Conservation (phyloP, 2,888 invertebrate genomes). For the Holacanthella duospinosa region DNA sequence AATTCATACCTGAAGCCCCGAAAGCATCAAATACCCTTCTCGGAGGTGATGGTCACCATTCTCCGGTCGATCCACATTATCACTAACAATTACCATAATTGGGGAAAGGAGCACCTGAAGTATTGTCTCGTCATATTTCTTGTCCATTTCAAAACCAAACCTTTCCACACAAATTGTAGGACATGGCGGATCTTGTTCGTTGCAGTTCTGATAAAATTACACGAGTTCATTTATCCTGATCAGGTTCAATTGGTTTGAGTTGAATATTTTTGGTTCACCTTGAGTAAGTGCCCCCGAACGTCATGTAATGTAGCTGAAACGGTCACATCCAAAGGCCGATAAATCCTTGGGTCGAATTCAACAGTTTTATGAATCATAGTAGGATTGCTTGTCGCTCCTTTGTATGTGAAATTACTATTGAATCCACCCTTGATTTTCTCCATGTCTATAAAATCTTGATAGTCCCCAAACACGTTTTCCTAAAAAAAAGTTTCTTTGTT, state of each 20-base stretch:
- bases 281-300: constrained; percentile 84
- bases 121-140: constrained; percentile 79
- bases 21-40: constrained; percentile 74
- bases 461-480: constrained; percentile 96
- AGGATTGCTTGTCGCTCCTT: constrained; percentile 1
- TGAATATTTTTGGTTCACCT: constrained; percentile 50
- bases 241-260: no score
- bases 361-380: not conserved
- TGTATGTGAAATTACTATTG: constrained; percentile 15
- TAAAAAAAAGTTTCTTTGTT: constrained; percentile 40
- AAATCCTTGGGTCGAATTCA: constrained; percentile 70
- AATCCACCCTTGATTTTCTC: constrained; percentile 47
- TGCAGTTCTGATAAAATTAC: constrained; percentile 65
- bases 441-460: constrained; percentile 89
- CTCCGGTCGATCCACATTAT: constrained; percentile 56
- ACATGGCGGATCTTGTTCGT: constrained; percentile 79
- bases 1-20: constrained; percentile 62
- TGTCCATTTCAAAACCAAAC: constrained; percentile 95
- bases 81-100: constrained; percentile 67
- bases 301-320: constrained; percentile 91
- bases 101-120: constrained; percentile 83
- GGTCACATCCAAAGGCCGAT: constrained; percentile 79
- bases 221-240: no score
- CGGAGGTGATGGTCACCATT: constrained; percentile 60
- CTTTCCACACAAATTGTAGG: constrained; percentile 79